phyloP scores from a whole-genome alignment of 1,140 invertebrate species.

The Eubasilissa regina region DNA sequence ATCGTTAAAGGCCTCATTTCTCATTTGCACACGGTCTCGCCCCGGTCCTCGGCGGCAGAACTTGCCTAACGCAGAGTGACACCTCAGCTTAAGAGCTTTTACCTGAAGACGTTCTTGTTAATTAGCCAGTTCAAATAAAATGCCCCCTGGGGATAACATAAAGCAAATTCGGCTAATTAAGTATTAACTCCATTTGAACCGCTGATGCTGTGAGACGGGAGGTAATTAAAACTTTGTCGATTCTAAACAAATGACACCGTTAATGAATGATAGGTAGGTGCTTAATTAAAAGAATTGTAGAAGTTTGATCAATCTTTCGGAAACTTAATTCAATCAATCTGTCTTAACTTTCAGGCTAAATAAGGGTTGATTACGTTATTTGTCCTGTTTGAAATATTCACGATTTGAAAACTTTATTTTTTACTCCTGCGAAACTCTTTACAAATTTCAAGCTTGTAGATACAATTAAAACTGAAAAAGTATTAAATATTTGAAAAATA shows the following conservation, averaged over 20 bases:
- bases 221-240: conserved; percentile 20
- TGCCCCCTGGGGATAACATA: conserved; percentile 9
- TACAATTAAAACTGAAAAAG: no score
- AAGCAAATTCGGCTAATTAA: conserved; percentile 1
- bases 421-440: no score
- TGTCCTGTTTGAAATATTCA: no score
- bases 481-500: no score
- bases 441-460: no score
- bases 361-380: no score
- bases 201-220: not conserved
- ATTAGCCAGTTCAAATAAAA: conserved; percentile 37
- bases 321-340: conserved; percentile 10
- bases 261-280: conserved; percentile 14
- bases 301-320: not conserved
- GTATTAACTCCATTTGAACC: conserved; percentile 16
- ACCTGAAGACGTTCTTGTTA: conserved; percentile 36
- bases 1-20: not conserved
- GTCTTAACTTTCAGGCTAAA: no score
- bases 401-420: no score
- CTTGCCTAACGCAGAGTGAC: conserved; percentile 31
- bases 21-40: not conserved
- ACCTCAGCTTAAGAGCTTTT: conserved; percentile 22
- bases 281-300: not conserved
- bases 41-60: not conserved
- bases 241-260: conserved; percentile 23